phyloP scores from a whole-genome alignment of 2,888 invertebrate genomes.

The Zootermopsis nevadensis region DNA sequence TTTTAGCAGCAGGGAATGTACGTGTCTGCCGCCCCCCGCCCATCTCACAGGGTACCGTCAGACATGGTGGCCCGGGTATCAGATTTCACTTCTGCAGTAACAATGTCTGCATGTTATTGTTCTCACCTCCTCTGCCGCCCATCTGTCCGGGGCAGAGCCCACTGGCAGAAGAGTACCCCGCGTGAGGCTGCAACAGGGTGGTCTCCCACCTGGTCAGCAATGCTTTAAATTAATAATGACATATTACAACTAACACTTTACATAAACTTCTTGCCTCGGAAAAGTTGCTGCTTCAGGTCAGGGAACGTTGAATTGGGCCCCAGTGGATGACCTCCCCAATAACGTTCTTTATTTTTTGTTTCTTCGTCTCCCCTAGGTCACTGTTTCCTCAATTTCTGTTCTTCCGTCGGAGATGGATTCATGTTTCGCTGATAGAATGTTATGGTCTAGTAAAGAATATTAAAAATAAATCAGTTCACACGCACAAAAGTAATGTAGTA shows the following conservation, averaged over 20 bases:
- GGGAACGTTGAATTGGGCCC: no score
- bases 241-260: background rate
- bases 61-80: conserved; percentile 19
- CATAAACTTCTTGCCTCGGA: no score
- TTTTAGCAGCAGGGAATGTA: conserved; percentile 13
- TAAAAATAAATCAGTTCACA: no score
- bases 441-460: no score
- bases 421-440: no score
- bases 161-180: background rate
- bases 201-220: background rate
- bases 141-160: conserved; percentile 7
- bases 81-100: conserved; percentile 9
- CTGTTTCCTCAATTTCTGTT: no score
- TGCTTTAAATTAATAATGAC: conserved; percentile 11
- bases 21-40: background rate
- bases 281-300: no score
- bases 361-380: no score
- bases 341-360: no score
- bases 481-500: no score
- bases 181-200: conserved; percentile 8
- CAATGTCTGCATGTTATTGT: conserved; percentile 17
- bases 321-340: no score
- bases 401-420: no score
- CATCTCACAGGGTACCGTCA: background rate
- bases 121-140: conserved; percentile 13